Conservation (phyloP, 2,113 vertebrate species). For the Silurus glanis region DNA sequence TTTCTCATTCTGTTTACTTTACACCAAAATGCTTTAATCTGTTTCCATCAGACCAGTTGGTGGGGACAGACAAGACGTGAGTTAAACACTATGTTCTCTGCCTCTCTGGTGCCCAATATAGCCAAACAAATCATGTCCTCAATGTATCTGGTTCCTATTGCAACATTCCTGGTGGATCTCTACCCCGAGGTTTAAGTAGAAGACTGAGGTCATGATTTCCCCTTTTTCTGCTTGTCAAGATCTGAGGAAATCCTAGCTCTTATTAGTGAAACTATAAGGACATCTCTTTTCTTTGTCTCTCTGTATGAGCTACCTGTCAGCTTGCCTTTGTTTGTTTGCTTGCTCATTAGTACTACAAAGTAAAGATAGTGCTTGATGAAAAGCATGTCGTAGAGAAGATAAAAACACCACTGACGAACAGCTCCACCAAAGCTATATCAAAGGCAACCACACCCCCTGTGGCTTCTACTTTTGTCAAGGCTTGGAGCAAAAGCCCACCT, state of each 20-base stretch:
- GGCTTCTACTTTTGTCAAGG: conserved; percentile 19
- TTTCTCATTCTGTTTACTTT: neutral
- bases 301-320: conserved; percentile 43
- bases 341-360: conserved; percentile 63
- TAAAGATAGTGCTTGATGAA: conserved; percentile 24
- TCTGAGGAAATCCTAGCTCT: neutral
- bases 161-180: neutral
- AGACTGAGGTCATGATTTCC: neutral
- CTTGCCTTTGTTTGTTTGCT: conserved; percentile 23
- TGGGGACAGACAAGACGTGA: neutral
- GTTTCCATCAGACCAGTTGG: neutral
- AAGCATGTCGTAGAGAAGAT: conserved; percentile 46
- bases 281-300: conserved; percentile 18
- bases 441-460: conserved; percentile 40
- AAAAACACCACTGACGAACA: conserved; percentile 43
- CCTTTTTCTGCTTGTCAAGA: conserved; percentile 1
- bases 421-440: conserved; percentile 59
- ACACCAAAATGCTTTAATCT: neutral
- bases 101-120: neutral
- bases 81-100: neutral
- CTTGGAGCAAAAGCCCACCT: conserved; percentile 19
- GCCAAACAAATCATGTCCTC: neutral
- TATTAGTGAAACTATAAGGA: neutral
- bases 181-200: neutral
- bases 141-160: neutral